phyloP scores from a whole-genome alignment of 1,140 invertebrate species.

The Hylaeus anthracinus region DNA sequence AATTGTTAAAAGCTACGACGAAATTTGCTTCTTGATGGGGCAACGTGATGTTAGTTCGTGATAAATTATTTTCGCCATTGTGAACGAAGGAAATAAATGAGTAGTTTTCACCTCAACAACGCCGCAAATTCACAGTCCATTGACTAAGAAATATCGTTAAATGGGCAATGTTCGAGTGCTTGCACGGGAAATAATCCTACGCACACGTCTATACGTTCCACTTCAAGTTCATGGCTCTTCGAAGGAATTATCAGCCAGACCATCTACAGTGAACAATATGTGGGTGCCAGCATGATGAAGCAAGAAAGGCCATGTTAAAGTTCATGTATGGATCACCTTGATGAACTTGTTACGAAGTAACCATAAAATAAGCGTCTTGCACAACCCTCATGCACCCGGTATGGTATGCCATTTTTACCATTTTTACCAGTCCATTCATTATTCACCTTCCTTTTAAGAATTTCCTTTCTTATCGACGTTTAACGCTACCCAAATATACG shows the following conservation, averaged over 20 bases:
- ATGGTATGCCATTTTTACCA: neutral
- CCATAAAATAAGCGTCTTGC: conserved; percentile 11
- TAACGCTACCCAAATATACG: neutral
- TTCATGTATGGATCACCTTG: conserved; percentile 40
- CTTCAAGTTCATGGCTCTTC: conserved; percentile 53
- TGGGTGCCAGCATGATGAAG: conserved; percentile 58
- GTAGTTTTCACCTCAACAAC: neutral
- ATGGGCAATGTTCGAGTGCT: neutral
- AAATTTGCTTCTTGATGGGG: neutral
- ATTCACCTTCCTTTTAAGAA: neutral
- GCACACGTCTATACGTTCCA: conserved; percentile 19
- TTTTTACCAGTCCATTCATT: neutral
- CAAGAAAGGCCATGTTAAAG: conserved; percentile 33
- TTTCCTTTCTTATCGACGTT: neutral
- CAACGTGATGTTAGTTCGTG: neutral
- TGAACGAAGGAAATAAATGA: neutral
- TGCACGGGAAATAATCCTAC: conserved; percentile 15
- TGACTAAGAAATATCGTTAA: neutral
- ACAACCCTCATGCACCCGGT: neutral
- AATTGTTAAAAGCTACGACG: neutral
- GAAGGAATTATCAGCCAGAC: conserved; percentile 43
- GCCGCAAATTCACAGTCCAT: neutral
- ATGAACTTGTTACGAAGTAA: conserved; percentile 35
- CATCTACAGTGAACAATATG: conserved; percentile 56
- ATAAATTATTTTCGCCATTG: neutral